Evolutionary conservation across 1,140 invertebrate genomes (phyloP).

Genomic region (Drosophila littoralis): DNA sequence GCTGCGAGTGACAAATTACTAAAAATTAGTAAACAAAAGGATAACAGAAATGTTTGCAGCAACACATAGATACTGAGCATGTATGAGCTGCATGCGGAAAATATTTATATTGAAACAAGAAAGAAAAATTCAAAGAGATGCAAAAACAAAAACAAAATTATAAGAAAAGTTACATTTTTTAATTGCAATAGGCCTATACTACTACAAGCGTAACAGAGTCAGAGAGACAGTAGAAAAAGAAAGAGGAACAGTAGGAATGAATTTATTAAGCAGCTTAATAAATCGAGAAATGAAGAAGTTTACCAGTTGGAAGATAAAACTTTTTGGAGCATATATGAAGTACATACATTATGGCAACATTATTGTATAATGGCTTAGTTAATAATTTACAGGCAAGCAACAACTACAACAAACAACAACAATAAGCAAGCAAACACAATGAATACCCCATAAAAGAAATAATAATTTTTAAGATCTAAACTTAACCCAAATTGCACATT

Average conservation of each 20-base stretch:
- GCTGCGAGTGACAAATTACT: constrained; percentile 73
- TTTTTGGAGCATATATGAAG: constrained; percentile 71
- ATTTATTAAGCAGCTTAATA: constrained; percentile 82
- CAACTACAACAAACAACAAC: constrained; percentile 43
- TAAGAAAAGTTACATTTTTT: constrained; percentile 51
- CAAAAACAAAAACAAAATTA: constrained; percentile 17
- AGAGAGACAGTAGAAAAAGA: constrained; percentile 22
- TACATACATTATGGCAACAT: constrained; percentile 58
- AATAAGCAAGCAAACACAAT: constrained; percentile 47
- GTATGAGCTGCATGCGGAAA: constrained; percentile 65
- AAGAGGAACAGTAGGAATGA: constrained; percentile 52
- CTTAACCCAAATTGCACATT: constrained; percentile 76
- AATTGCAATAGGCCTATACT: constrained; percentile 66
- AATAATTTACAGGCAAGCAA: constrained; percentile 72
- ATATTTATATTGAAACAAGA: constrained; percentile 58
- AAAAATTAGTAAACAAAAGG: constrained; percentile 63
- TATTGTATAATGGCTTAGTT: constrained; percentile 70
- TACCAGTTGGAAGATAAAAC: constrained; percentile 42
- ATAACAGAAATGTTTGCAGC: constrained; percentile 51
- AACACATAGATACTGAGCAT: constrained; percentile 45
- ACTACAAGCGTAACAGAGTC: constrained; percentile 36
- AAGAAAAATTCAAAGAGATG: constrained; percentile 17
- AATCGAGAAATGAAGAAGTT: constrained; percentile 27
- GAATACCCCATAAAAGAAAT: constrained; percentile 34
- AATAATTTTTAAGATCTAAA: constrained; percentile 65